Percentiles rank a stretch among this genome's conserved stretches.
phyloP scores from a whole-genome alignment of 1,140 invertebrate species.

The Calliopsis andreniformis region DNA sequence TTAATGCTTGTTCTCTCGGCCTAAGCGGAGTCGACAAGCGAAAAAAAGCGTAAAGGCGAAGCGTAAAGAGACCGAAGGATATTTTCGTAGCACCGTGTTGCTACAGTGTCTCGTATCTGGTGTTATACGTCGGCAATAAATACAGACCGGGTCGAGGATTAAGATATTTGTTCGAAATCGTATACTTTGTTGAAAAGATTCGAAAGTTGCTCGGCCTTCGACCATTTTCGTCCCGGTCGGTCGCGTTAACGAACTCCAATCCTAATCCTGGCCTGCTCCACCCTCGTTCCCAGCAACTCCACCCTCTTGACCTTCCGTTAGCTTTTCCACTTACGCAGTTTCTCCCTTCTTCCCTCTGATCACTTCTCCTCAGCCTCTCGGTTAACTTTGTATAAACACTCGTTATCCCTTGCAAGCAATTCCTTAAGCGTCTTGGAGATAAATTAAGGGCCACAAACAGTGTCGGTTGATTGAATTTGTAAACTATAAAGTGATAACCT shows the following conservation, averaged over 20 bases:
- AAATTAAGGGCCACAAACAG: background rate
- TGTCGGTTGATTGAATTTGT: background rate
- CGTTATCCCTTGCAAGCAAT: background rate
- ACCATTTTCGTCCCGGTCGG: conserved; percentile 54
- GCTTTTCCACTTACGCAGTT: conserved; percentile 25
- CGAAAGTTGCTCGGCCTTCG: conserved; percentile 17
- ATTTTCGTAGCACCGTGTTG: conserved; percentile 37
- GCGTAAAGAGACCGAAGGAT: background rate
- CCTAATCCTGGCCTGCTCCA: conserved; percentile 51
- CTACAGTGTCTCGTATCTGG: conserved; percentile 35
- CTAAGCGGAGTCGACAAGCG: background rate
- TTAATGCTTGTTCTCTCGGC: background rate
- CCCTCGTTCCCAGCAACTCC: conserved; percentile 37
- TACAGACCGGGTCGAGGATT: conserved; percentile 19
- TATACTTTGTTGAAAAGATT: conserved; percentile 41
- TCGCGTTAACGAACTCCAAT: conserved; percentile 38
- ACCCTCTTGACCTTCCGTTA: conserved; percentile 37
- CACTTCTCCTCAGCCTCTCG: background rate
- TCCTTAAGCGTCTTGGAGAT: background rate
- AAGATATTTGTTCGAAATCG: conserved; percentile 48
- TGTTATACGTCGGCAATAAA: conserved; percentile 40
- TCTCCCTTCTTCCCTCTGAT: background rate
- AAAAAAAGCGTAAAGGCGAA: background rate
- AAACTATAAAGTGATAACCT: background rate
- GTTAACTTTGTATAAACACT: background rate